A percentile compares a stretch with the other conserved stretches of the same genome.
These are phyloP conservation scores for Cyprinodon diabolis DNA, from an alignment of 2,797 vertebrate species.

Conservation along the genomic window DNA sequence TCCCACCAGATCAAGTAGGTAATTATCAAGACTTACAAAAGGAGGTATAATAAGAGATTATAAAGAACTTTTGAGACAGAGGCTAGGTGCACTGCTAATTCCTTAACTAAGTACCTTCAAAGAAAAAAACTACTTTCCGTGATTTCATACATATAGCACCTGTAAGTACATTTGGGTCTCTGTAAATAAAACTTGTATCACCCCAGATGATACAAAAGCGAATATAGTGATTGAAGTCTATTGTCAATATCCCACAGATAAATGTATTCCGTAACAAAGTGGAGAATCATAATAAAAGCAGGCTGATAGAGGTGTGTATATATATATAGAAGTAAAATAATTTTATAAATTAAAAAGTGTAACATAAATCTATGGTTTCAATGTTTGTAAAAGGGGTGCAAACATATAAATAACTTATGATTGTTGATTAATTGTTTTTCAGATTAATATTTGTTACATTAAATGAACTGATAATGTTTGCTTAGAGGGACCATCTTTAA, in stretches of 20 bases:
- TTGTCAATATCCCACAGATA: not conserved
- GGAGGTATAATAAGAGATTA: not conserved
- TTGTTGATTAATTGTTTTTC: no score
- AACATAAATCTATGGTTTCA: not conserved
- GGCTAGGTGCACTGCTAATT: conserved; percentile 11
- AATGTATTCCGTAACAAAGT: not conserved
- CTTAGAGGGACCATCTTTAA: no score
- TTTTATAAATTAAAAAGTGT: not conserved
- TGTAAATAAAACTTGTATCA: not conserved
- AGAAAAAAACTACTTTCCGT: conserved; percentile 33
- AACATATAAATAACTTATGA: no score
- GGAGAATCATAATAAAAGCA: not conserved
- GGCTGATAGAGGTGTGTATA: not conserved
- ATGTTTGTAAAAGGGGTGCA: no score
- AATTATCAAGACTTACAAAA: conserved; percentile 5
- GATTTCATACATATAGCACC: conserved; percentile 1
- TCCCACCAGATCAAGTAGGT: not conserved
- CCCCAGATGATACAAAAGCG: not conserved
- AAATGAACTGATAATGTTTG: no score
- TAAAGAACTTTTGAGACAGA: conserved; percentile 1
- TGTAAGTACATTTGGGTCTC: not conserved
- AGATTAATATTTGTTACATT: no score
- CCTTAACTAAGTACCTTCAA: conserved; percentile 24
- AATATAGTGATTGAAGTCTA: no score
- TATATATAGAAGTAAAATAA: not conserved